These are phyloP conservation scores for Poeciliopsis prolifica DNA, from an alignment of 2,113 vertebrate genomes.

Conservation along the genomic window DNA sequence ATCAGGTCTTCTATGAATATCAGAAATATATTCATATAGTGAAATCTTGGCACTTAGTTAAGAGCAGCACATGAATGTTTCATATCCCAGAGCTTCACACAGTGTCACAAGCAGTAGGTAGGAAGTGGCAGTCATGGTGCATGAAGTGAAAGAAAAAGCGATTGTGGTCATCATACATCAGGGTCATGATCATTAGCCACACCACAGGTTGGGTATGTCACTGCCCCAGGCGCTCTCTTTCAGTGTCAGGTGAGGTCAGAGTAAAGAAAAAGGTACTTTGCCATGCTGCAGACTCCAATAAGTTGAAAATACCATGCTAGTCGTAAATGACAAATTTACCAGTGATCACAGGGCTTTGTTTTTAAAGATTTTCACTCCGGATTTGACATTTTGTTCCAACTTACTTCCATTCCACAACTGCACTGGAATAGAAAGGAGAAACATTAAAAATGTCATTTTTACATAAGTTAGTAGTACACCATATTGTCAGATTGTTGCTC, in stretches of 20 bases:
- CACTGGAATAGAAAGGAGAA: too few species aligned
- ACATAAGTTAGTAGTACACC: too few species aligned
- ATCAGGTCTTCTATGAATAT: neutral
- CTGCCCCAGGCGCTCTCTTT: too few species aligned
- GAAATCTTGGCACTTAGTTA: conserved; percentile 7
- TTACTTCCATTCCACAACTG: too few species aligned
- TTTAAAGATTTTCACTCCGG: too few species aligned
- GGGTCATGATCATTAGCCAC: conserved; percentile 58
- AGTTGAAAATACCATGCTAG: neutral
- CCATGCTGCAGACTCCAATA: neutral
- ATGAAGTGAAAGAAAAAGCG: neutral
- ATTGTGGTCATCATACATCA: conserved; percentile 54
- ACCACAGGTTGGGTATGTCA: conserved; percentile 5
- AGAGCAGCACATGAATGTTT: conserved; percentile 29
- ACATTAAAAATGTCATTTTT: too few species aligned
- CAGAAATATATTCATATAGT: too few species aligned
- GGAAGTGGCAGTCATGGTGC: conserved; percentile 33
- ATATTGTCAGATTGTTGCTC: too few species aligned
- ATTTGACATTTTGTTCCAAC: too few species aligned
- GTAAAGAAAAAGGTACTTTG: neutral
- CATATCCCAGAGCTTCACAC: conserved; percentile 41
- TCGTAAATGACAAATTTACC: neutral
- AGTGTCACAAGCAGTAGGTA: conserved; percentile 14
- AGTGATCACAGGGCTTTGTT: too few species aligned
- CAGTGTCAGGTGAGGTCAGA: neutral